A percentile compares a stretch with the other conserved stretches of the same genome.
Conservation (phyloP, 2,797 vertebrate genomes). For the Rhinogobio ventralis region DNA sequence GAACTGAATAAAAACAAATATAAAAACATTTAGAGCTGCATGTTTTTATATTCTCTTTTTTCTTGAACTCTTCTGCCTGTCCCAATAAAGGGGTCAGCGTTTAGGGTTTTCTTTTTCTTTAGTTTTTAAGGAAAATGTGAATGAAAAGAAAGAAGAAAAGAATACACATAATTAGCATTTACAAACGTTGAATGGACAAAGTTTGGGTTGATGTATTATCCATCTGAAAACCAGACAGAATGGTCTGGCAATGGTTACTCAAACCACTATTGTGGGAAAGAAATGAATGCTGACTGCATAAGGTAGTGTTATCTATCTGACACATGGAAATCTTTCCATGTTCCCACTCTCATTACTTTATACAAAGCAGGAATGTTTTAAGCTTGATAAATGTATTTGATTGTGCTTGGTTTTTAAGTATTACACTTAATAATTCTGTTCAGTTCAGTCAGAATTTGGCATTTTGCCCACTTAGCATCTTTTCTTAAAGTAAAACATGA, state of each 20-base stretch:
- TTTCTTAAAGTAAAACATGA: constrained; percentile 3
- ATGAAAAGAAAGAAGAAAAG: not conserved
- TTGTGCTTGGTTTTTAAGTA: not conserved
- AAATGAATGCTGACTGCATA: constrained; percentile 20
- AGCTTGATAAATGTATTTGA: not conserved
- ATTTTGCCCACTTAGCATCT: not conserved
- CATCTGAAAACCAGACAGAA: constrained; percentile 23
- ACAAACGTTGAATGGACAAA: not conserved
- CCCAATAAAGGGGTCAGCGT: constrained; percentile 6
- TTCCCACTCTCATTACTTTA: constrained; percentile 3
- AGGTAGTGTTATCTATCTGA: constrained; percentile 19
- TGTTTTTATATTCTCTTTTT: constrained; percentile 50
- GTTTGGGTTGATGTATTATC: not conserved
- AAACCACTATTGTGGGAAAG: constrained; percentile 31
- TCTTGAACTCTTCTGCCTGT: not conserved
- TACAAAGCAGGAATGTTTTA: constrained; percentile 1
- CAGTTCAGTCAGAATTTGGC: not conserved
- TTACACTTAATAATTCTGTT: not conserved
- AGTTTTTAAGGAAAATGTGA: not conserved
- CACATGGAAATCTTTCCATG: constrained; percentile 13
- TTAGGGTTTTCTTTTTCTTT: constrained; percentile 23
- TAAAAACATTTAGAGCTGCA: constrained; percentile 50
- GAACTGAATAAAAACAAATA: constrained; percentile 51
- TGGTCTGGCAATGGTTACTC: not conserved
- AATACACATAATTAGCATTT: not conserved